phyloP scores from a whole-genome alignment of 2,113 vertebrate genomes.

The Stegastes partitus region DNA sequence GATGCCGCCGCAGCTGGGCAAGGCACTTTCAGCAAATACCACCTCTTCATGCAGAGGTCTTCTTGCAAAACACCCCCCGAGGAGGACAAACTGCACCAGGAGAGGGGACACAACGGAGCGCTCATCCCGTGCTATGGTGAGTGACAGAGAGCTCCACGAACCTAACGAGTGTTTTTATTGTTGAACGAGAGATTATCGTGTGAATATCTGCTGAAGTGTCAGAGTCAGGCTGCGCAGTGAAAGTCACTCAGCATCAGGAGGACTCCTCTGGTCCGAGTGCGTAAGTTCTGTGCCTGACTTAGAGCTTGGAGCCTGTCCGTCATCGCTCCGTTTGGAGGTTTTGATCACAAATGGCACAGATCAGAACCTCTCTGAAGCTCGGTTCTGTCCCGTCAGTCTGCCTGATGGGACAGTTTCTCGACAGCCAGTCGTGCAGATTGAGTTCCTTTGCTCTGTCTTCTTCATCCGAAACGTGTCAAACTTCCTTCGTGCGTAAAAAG shows the following conservation, averaged over 20 bases:
- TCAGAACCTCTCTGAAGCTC: background rate
- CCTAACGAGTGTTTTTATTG: background rate
- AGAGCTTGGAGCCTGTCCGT: constrained; percentile 5
- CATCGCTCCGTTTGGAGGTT: constrained; percentile 13
- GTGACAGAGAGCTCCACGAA: constrained; percentile 51
- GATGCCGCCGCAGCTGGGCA: constrained; percentile 85
- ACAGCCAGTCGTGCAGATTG: background rate
- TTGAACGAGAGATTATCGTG: background rate
- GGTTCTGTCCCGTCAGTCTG: background rate
- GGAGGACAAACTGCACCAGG: constrained; percentile 90
- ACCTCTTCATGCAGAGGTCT: constrained; percentile 93
- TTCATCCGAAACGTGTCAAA: background rate
- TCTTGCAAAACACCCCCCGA: constrained; percentile 93
- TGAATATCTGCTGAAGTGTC: too few species aligned
- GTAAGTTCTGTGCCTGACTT: constrained; percentile 1
- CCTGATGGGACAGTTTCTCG: background rate
- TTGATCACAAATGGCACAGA: background rate
- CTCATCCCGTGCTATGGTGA: constrained; percentile 94
- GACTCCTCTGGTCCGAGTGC: background rate
- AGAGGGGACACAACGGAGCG: constrained; percentile 90
- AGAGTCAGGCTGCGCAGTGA: background rate
- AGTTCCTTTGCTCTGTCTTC: background rate
- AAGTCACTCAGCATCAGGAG: background rate
- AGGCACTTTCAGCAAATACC: constrained; percentile 94
- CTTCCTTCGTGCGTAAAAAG: constrained; percentile 22